Evolutionary conservation across 2,113 vertebrate genomes (phyloP), one percentile per base, ranked within the genome.

Genomic region (Perca schrenkii): DNA sequence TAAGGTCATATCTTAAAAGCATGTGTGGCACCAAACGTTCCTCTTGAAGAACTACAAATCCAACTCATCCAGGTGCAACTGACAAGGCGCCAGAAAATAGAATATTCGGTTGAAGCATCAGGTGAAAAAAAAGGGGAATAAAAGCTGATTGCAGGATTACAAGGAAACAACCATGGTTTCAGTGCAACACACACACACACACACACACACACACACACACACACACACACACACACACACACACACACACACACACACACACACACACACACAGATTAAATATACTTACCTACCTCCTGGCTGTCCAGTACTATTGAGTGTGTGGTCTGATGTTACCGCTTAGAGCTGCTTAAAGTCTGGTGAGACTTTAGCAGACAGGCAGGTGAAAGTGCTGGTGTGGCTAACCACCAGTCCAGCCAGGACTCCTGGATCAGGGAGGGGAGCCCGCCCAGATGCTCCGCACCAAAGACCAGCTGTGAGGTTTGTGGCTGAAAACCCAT

Each of bases 311-410:
- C 65, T 81, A 53, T 79, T 62, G 82, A 87, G 68, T 82, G 86
- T 89, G 87, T 87, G 89, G 86, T 88, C 76, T 89, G 86, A 84
- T 74, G 79, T 81, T 82, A 71, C 75, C 65, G 75, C 80, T 86
- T 80, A 76, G 83, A 87, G 79, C 60, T 19, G 47, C 79, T 86
- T 77, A 63, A 22, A 78, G 61, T 83, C 82, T 86, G 80, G 46
- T 56, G 61, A 81, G 82, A 57, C 43, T 74, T 76, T 22, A 80
- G 77, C 81, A 65, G 74, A 50, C 72, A 54, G 67, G 83, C 85
- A 92, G 93, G 91, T 91, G 89, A 91, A 83, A 79, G 70, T 58
- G 25, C 83, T 73, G 79, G 74, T 90, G 84, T 79, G 87, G 86
- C 87, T 89, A 86, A 91, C 92, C 91, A 78, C 84, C 79, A 31